Conservation (phyloP, 2,888 invertebrate species). For the Ditylenchus weischeri region DNA sequence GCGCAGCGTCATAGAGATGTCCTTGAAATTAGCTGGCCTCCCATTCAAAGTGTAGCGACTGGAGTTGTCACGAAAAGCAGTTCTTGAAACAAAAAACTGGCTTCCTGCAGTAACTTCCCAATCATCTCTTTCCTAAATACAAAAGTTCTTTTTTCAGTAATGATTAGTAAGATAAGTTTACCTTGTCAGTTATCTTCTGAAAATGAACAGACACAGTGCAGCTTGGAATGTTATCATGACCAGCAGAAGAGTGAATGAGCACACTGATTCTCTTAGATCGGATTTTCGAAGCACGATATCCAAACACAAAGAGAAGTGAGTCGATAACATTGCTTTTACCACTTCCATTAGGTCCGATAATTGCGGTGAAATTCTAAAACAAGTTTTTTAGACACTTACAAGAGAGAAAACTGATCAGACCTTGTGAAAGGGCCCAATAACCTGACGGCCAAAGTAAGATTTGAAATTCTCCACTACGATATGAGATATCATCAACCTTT, state of each 20-base stretch:
- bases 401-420: conserved; percentile 63
- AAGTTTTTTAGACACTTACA: not conserved
- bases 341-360: conserved; percentile 96
- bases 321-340: conserved; percentile 99
- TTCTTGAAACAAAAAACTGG: conserved; percentile 79
- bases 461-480: conserved; percentile 92
- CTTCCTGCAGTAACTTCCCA: conserved; percentile 72
- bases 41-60: conserved; percentile 42
- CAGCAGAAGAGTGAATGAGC: conserved; percentile 84
- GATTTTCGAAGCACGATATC: conserved; percentile 89
- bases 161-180: conserved; percentile 8
- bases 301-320: conserved; percentile 97
- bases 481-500: conserved; percentile 75
- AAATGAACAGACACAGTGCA: conserved; percentile 89
- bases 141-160: not conserved
- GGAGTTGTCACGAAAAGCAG: conserved; percentile 70
- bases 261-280: conserved; percentile 80
- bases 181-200: conserved; percentile 61
- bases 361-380: conserved; percentile 85
- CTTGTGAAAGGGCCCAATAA: conserved; percentile 90
- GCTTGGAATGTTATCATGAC: conserved; percentile 71
- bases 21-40: conserved; percentile 70
- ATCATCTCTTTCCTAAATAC: conserved; percentile 30
- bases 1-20: conserved; percentile 75
- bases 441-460: conserved; percentile 81